Percentiles rank a stretch among this genome's conserved stretches.
Evolutionary conservation across 2,888 invertebrate species (phyloP).

Genomic region (Teinopalpus imperialis): DNA sequence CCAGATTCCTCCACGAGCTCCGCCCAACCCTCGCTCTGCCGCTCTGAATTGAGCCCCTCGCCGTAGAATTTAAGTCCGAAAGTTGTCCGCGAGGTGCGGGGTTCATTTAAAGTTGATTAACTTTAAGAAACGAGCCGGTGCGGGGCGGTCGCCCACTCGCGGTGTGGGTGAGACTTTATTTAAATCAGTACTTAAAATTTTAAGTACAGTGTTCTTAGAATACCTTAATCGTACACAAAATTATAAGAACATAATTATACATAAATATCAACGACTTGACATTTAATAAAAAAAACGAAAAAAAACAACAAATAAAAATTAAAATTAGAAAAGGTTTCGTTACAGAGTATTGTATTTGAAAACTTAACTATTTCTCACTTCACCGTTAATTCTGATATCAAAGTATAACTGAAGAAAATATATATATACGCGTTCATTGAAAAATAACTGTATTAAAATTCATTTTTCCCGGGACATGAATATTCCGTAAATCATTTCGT

Average conservation of each 20-base stretch:
- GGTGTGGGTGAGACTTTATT: slow-evolving; percentile 16
- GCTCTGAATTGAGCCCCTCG: slow-evolving; percentile 48
- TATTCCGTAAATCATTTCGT: slow-evolving; percentile 2
- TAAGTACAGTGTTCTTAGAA: slow-evolving; percentile 17
- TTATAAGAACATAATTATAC: slow-evolving; percentile 17
- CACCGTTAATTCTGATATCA: too few species aligned
- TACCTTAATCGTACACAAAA: slow-evolving; percentile 19
- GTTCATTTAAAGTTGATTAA: slow-evolving; percentile 80
- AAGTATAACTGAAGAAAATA: too few species aligned
- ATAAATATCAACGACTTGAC: too few species aligned
- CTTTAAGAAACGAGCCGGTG: slow-evolving; percentile 71
- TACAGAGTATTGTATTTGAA: too few species aligned
- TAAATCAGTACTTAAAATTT: slow-evolving; percentile 19
- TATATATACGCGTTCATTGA: too few species aligned
- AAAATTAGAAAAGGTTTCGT: too few species aligned
- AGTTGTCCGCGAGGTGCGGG: slow-evolving; percentile 40
- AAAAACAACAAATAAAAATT: too few species aligned
- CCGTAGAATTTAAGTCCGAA: slow-evolving; percentile 40
- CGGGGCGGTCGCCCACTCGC: slow-evolving; percentile 10
- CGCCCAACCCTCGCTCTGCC: slow-evolving; percentile 56
- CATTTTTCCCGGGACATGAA: slow-evolving; percentile 12
- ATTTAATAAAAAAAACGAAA: too few species aligned
- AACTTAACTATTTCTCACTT: too few species aligned
- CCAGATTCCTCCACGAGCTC: slow-evolving; percentile 79
- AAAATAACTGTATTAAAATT: too few species aligned